Evolutionary conservation across 2,797 vertebrate species (phyloP), one percentile per base, ranked within the genome.

Genomic region (Leptatherina wallacei): DNA sequence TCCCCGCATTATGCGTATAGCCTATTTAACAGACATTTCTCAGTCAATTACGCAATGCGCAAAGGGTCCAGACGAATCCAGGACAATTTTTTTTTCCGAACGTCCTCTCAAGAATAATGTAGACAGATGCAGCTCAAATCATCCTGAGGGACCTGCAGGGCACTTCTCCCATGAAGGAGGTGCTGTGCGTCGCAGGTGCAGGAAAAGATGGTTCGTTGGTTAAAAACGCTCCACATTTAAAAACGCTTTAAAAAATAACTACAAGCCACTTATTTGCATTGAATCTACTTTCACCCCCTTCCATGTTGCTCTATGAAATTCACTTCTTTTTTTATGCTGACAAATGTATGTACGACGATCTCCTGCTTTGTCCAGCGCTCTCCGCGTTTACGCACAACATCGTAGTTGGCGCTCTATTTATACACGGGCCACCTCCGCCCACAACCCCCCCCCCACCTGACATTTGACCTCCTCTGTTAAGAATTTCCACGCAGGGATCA

Each of bases 361-460:
- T 22, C 20, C 20, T 24, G 20, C 49, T 52, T 24, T 4, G n/a
- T 24, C 49, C 44, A 40, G 67, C 35, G 35, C 58, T 60, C 13
- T 11, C 30, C 18, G 57, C 69, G 33, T 61, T 87, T 88, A 88
- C 74, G 83, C 86, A 67, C 78, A 20, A 56, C 51, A 66, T 63
- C 71, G 47, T 61, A 57, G 72, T 60, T 76, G 14, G 80, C 56
- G 71, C 80, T 75, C 65, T 81, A 78, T 91, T 89, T 89, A 85
- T 86, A 58, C 65, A 27, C 8, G 29, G 29, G 32, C 58, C 81
- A 75, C 51, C 22, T 40, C 22, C 58, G 12, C 22, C 30, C 56
- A 58, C 44, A n/a, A 24, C 68, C 18, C 4, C 22, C 49, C 49
- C 38, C 27, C 52, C 24, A 54, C 52, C 52, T 54, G 52, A 54